Conservation (phyloP, 30 jellyfish, hydroid and myxozoan genomes). For the Chironex yamaguchii region DNA sequence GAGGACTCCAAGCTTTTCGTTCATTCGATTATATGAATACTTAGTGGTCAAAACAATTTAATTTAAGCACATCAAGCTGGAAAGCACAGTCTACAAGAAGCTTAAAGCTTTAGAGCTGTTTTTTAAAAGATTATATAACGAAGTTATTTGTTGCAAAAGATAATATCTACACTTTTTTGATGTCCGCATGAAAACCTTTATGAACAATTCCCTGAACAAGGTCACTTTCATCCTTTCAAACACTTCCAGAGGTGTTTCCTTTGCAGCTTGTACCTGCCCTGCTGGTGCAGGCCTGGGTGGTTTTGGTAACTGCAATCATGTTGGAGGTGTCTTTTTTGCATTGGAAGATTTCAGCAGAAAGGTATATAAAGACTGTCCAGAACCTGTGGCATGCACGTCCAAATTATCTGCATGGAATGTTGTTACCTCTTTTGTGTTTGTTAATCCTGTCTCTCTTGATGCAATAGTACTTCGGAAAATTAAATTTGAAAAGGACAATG, state of each 20-base stretch:
- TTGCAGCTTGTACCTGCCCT: constrained; percentile 53
- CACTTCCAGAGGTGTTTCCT: constrained; percentile 41
- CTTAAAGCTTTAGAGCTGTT: constrained; percentile 38
- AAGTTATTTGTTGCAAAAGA: constrained; percentile 26
- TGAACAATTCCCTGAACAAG: constrained; percentile 7
- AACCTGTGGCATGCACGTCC: constrained; percentile 38
- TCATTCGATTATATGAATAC: constrained; percentile 42
- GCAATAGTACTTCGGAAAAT: constrained; percentile 12
- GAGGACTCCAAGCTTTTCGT: constrained; percentile 23
- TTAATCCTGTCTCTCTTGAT: constrained; percentile 9
- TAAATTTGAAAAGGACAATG: constrained; percentile 16
- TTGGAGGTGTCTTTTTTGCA: constrained; percentile 32
- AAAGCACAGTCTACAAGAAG: constrained; percentile 55
- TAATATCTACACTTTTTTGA: constrained; percentile 1
- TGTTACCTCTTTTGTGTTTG: neutral
- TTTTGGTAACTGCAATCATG: constrained; percentile 42
- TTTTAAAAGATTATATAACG: constrained; percentile 34
- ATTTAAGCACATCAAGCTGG: constrained; percentile 27
- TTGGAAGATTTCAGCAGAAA: constrained; percentile 47
- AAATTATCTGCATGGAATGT: constrained; percentile 57
- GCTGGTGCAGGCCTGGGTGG: constrained; percentile 52
- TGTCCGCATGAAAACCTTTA: constrained; percentile 43
- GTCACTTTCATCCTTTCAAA: constrained; percentile 1
- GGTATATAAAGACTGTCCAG: constrained; percentile 15
- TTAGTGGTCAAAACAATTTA: constrained; percentile 30